Percentiles rank a stretch among this genome's conserved stretches.
These are phyloP conservation scores for Microtus ochrogaster DNA, from an alignment of 2,113 vertebrate species.

Conservation along the genomic window DNA sequence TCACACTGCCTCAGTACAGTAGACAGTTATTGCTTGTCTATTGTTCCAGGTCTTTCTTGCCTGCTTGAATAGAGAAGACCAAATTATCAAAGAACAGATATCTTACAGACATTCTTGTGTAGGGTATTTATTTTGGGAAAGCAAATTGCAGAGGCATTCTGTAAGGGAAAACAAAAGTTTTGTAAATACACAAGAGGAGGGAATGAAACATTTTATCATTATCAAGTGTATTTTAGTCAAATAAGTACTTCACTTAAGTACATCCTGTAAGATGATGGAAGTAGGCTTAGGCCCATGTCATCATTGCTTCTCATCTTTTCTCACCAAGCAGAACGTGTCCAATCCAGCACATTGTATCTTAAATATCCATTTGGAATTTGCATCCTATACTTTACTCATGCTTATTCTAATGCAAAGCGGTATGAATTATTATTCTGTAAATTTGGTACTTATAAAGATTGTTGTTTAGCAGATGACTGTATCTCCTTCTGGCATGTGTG, in stretches of 20 bases:
- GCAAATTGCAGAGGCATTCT: not conserved
- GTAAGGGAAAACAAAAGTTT: not conserved
- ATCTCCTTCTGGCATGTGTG: not conserved
- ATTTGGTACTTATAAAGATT: not conserved
- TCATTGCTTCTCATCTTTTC: not conserved
- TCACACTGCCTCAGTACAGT: not conserved
- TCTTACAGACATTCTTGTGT: not conserved
- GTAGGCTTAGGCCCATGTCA: not conserved
- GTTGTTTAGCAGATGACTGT: not conserved
- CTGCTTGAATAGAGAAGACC: not conserved
- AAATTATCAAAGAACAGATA: not conserved
- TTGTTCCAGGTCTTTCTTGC: not conserved
- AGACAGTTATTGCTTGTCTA: not conserved
- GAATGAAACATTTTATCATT: not conserved
- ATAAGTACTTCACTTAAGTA: not conserved
- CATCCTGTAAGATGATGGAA: not conserved
- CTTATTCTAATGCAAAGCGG: not conserved
- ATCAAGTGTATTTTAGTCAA: not conserved
- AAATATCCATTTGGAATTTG: not conserved
- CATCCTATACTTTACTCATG: not conserved
- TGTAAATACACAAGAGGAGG: not conserved
- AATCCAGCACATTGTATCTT: not conserved
- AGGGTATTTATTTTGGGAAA: not conserved
- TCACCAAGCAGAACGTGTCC: not conserved
- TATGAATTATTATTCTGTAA: not conserved